A percentile compares a stretch with the other conserved stretches of the same genome.
These are phyloP conservation scores for Drosophila nigrodunni DNA, from an alignment of 1,140 invertebrate species.

Conservation along the genomic window DNA sequence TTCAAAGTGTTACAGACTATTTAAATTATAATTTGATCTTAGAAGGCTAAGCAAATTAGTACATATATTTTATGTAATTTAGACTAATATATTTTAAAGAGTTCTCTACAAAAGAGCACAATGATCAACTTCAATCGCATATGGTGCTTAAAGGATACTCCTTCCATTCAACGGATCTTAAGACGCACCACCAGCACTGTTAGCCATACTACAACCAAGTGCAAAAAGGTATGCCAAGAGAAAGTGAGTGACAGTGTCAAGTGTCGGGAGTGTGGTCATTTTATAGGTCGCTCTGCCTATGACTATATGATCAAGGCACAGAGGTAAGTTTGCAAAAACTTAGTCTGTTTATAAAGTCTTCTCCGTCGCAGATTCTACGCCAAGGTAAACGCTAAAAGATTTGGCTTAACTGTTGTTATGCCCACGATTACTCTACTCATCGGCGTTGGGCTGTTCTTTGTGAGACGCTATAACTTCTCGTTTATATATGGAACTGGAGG, in stretches of 20 bases:
- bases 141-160: neutral
- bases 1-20: no score
- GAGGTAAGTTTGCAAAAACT: slow-evolving; percentile 15
- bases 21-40: neutral
- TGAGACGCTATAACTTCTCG: slow-evolving; percentile 41
- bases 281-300: slow-evolving; percentile 23
- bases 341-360: neutral
- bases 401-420: neutral
- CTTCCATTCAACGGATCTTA: neutral
- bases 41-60: neutral
- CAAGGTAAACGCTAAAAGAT: neutral
- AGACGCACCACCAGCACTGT: neutral
- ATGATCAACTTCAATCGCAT: neutral
- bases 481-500: slow-evolving; percentile 46
- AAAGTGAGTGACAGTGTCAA: neutral
- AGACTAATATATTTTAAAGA: no score
- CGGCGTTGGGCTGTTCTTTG: neutral
- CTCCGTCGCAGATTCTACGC: neutral
- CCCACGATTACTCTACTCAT: neutral
- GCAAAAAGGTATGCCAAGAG: no score
- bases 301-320: neutral
- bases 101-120: neutral
- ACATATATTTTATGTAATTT: no score
- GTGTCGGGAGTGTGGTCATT: slow-evolving; percentile 23
- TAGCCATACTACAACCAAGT: neutral